phyloP scores from a whole-genome alignment of 2,888 invertebrate species.

The Trachelus stipa region DNA sequence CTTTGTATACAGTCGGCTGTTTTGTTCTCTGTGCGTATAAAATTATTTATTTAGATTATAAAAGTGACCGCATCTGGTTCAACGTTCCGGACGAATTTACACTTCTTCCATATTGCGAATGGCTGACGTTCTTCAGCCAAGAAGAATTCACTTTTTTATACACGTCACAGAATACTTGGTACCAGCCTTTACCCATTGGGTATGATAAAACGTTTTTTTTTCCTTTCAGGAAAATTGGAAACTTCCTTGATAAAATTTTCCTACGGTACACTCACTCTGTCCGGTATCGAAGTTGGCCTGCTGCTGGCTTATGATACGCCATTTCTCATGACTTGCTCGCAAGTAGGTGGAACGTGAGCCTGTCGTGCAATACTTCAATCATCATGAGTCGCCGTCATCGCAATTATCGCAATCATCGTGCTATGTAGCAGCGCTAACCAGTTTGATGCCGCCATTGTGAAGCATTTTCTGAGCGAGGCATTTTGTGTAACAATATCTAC shows the following conservation, averaged over 20 bases:
- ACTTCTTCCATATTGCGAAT: background rate
- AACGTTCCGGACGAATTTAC: background rate
- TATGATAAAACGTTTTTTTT: background rate
- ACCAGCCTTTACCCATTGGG: background rate
- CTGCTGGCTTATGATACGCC: background rate
- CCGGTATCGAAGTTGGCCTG: background rate
- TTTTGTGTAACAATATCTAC: background rate
- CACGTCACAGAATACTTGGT: background rate
- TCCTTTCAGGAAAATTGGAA: background rate
- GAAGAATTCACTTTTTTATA: background rate
- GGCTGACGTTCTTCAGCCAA: background rate
- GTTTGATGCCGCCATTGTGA: constrained; percentile 28
- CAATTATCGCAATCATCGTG: background rate
- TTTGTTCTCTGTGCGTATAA: background rate
- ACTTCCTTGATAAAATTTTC: background rate
- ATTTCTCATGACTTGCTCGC: background rate
- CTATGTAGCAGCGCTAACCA: background rate
- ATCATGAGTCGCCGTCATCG: background rate
- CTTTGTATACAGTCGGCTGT: background rate
- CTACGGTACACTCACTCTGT: background rate
- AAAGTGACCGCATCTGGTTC: background rate
- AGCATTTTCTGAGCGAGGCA: constrained; percentile 5
- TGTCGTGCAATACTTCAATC: background rate
- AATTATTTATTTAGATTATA: background rate
- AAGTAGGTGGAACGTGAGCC: background rate